Conservation (phyloP, 1,140 invertebrate species). For the Homalodisca vitripennis region DNA sequence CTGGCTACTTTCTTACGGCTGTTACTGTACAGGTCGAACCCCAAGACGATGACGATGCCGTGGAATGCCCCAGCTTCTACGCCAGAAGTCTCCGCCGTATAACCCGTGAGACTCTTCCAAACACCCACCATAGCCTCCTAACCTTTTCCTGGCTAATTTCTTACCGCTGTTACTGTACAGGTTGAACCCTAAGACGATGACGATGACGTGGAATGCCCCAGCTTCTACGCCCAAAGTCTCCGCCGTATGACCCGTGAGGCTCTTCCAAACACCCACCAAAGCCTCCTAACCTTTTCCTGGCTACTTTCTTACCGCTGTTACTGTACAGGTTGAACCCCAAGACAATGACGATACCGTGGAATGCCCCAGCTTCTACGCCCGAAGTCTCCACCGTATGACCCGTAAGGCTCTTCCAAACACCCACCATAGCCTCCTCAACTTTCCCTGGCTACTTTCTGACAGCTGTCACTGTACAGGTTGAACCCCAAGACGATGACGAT, state of each 20-base stretch:
- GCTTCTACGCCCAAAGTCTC: not conserved
- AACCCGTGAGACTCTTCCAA: not conserved
- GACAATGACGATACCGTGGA: conserved; percentile 11
- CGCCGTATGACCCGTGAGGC: not conserved
- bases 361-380: conserved; percentile 57
- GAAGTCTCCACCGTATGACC: conserved; percentile 83
- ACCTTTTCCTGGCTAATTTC: no score
- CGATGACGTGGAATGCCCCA: not conserved
- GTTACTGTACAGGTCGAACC: no score
- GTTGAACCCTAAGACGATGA: not conserved
- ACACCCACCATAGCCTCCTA: no score
- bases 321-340: not conserved
- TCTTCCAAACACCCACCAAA: not conserved
- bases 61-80: not conserved
- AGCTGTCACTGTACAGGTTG: not conserved
- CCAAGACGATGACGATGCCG: not conserved
- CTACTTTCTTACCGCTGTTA: not conserved
- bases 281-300: not conserved
- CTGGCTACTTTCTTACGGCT: no score
- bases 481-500: not conserved
- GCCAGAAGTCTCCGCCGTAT: not conserved
- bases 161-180: no score
- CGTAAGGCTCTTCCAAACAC: conserved; percentile 67
- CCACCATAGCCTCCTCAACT: not conserved
- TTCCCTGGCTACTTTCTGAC: not conserved